A percentile compares a stretch with the other conserved stretches of the same genome.
These are phyloP conservation scores for Zaprionus tsacasi DNA, from an alignment of 1,140 invertebrate genomes.

Conservation along the genomic window DNA sequence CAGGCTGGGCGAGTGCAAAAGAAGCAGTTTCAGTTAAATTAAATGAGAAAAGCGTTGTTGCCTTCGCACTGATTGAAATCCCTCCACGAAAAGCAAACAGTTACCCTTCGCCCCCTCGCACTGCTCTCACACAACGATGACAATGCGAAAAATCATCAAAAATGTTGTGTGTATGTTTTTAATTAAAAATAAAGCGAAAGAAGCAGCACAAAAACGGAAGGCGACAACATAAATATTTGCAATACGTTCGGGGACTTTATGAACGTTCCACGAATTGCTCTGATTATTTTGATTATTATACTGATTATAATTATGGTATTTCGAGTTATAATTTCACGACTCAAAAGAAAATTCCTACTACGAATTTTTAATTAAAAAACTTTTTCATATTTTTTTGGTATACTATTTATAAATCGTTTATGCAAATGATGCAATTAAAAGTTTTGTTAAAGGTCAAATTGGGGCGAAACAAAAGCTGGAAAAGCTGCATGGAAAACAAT, in stretches of 20 bases:
- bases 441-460: conserved; percentile 3
- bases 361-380: conserved; percentile 34
- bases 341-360: neutral
- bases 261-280: neutral
- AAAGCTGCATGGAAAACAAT: neutral
- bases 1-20: conserved; percentile 15
- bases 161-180: conserved; percentile 64
- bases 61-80: conserved; percentile 51
- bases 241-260: conserved; percentile 35
- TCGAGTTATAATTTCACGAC: neutral
- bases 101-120: neutral
- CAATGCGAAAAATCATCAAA: conserved; percentile 71
- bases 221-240: conserved; percentile 51
- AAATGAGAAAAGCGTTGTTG: conserved; percentile 43
- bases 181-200: conserved; percentile 56
- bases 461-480: neutral
- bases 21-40: conserved; percentile 51
- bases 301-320: neutral
- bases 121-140: conserved; percentile 21
- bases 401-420: conserved; percentile 13
- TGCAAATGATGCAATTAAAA: conserved; percentile 52
- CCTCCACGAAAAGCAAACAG: conserved; percentile 40
- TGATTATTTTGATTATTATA: neutral
- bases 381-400: neutral
- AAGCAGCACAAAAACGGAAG: conserved; percentile 15